Base-by-base conservation (phyloP, 2,113 vertebrate species). In the Taurulus bubalis region DNA sequence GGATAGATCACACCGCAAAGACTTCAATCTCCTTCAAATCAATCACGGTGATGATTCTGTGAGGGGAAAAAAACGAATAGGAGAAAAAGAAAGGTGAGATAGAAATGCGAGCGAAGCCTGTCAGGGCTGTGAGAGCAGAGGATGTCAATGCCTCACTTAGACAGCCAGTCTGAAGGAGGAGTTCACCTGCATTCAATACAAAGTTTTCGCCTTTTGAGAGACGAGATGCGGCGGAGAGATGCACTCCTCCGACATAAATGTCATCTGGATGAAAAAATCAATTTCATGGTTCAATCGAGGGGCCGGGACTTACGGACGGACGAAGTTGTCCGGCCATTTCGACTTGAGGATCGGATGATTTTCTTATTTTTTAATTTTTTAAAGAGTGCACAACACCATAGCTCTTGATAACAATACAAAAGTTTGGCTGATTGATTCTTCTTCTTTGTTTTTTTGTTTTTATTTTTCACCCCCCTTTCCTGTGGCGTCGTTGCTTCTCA, bases 1-100 rank as follows among this genome's bases (percentile, higher is more conserved):
- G 75, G 84, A 90, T 77, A 81, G 87, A 92, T 92, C 88, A 77
- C 73, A 81, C 83, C 67, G 87, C 85, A 32, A 76, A 81, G 81
- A 80, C 86, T 94, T 93, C 89, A 91, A 86, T 90, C 86, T 88
- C 84, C 79, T 79, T 91, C 87, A 87, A 85, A 90, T 91, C 90
- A 91, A 92, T 91, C 89, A 90, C 83, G 40, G 83, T 70, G 87
- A 91, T 90, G 89, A 92, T 93, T 90, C 85, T 75, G 53, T 6
- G 55, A 2, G 49, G 2, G 3, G n/a, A 11, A 11, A 24, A 12
- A 20, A 49, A 20, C 18, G 16, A 20, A 20, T 6, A 83, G 14
- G 40, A 12, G 3, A 42, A 3, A 42, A 18, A 76, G 86, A 32
- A 80, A 80, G 60, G 63, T 34, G 69, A 84, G 82, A 91, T 84